Base-by-base conservation (phyloP, 2,113 vertebrate species). In the Corythornis cristatus region DNA sequence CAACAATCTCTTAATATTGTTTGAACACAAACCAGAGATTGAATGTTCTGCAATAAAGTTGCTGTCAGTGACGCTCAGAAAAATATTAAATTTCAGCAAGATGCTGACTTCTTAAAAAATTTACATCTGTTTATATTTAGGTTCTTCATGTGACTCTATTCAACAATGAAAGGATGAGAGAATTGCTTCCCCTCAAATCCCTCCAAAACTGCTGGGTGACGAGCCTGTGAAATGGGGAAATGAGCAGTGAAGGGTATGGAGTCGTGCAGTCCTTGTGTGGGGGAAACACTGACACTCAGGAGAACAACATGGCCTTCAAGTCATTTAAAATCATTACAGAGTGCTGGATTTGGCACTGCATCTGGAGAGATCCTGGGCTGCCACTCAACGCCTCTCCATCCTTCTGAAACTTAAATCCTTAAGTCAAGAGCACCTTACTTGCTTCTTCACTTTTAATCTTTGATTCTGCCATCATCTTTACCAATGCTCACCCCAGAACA, bases 71-170 rank as follows among this genome's bases (percentile, higher is more conserved):
- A 83, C 20, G 50, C 31, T 65, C 93, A 95, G 54, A 82, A 83
- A 91, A 83, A 81, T 67, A 96, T 92, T 96, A 82, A 5, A 84
- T 75, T 85, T 74, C 74, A 86, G 66, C 83, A 82, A 65, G 50
- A 78, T 82, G 90, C 91, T 87, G 91, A 89, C 73, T 93, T 92
- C 37, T 56, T 90, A 6, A 56, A 88, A 91, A 89, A 88, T 2
- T 4, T 58, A 92, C 97, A 96, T 97, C 93, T 97, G 95, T 95
- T 97, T 96, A 95, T 66, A 93, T 96, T 97, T 96, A 97, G 93
- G 37, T 57, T 78, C 62, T 51, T 90, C 80, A 45, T 73, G 54
- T 40, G 83, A 97, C 33, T 88, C 42, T 33, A 60, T 65, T 68
- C 75, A 93, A 93, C 85, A 94, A 91, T 5, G 23, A 90, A 86